A percentile compares a stretch with the other conserved stretches of the same genome.
phyloP scores from a whole-genome alignment of 2,113 vertebrate genomes.

The Chloroceryle aenea region DNA sequence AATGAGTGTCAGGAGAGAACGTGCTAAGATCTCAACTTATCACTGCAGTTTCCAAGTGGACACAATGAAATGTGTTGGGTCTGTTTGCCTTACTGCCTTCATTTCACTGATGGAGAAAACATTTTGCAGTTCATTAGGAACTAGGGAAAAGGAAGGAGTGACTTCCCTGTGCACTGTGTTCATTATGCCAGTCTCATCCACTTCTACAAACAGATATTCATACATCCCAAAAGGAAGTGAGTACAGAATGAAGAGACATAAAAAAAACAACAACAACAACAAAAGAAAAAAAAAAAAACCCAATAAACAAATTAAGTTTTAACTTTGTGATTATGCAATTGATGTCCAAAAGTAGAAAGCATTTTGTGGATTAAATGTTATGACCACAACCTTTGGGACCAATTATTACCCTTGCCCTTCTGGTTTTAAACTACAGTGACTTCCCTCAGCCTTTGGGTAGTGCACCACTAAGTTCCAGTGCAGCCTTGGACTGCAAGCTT shows the following conservation, averaged over 20 bases:
- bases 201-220: background rate
- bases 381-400: background rate
- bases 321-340: background rate
- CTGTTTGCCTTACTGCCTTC: background rate
- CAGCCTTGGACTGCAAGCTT: background rate
- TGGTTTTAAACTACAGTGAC: background rate
- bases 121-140: background rate
- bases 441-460: background rate
- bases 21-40: background rate
- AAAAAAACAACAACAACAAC: background rate
- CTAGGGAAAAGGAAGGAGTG: background rate
- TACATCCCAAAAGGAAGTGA: background rate
- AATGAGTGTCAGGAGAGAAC: background rate
- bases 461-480: background rate
- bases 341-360: background rate
- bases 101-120: background rate
- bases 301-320: background rate
- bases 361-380: background rate
- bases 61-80: fast-evolving
- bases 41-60: background rate
- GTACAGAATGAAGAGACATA: background rate
- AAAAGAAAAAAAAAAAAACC: no score
- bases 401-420: background rate
- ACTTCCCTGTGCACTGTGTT: background rate
- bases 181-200: background rate